phyloP scores from a whole-genome alignment of 2,888 invertebrate species.

The Luperina testacea region DNA sequence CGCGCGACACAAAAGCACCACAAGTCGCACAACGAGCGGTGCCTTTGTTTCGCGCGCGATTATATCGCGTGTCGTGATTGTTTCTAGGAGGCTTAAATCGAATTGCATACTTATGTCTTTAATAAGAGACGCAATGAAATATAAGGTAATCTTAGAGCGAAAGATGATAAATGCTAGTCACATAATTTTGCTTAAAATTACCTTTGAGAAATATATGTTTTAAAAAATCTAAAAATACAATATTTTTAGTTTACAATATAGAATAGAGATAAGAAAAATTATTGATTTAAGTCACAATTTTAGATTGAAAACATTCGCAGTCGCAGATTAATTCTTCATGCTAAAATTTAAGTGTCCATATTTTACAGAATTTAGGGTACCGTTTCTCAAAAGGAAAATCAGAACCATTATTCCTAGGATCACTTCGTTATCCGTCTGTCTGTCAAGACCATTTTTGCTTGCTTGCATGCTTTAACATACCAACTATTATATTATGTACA shows the following conservation, averaged over 20 bases:
- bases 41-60: too few relatives aligned
- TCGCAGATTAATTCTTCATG: constrained; percentile 31
- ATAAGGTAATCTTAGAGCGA: constrained; percentile 13
- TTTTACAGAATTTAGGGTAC: not conserved
- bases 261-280: constrained; percentile 2
- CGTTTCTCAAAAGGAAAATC: too few relatives aligned
- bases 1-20: too few relatives aligned
- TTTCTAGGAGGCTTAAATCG: not conserved
- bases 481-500: too few relatives aligned
- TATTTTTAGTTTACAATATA: not conserved
- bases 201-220: not conserved
- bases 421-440: too few relatives aligned
- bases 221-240: not conserved
- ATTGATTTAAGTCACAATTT: constrained; percentile 38
- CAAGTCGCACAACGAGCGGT: too few relatives aligned
- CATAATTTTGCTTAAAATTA: constrained; percentile 14
- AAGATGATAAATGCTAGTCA: constrained; percentile 19
- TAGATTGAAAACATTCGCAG: constrained; percentile 14
- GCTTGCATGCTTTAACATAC: too few relatives aligned
- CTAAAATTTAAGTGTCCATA: constrained; percentile 17
- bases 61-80: too few relatives aligned
- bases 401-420: too few relatives aligned
- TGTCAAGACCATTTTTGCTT: too few relatives aligned
- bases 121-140: constrained; percentile 29
- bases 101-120: not conserved